phyloP scores from a whole-genome alignment of 2,113 vertebrate genomes.

The Muntiacus muntjak region DNA sequence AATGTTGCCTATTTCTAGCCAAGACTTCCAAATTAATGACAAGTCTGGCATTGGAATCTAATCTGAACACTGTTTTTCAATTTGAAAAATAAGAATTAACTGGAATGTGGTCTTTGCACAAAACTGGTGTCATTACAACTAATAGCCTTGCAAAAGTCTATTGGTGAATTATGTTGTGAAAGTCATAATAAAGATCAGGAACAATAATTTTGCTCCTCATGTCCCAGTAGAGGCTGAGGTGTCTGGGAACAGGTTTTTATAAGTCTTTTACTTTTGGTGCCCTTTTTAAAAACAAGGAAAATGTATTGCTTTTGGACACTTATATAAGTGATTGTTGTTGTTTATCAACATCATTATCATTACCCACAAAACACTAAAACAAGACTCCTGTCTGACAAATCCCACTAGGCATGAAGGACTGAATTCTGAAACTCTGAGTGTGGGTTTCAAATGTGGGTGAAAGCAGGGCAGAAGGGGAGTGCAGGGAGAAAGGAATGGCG shows the following conservation, averaged over 20 bases:
- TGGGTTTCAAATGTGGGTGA: background rate
- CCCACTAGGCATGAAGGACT: background rate
- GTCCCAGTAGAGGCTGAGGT: background rate
- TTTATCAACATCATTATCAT: background rate
- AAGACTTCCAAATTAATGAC: constrained; percentile 14
- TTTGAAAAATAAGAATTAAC: constrained; percentile 27
- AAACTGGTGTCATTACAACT: background rate
- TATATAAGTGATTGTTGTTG: background rate
- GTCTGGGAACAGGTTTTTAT: background rate
- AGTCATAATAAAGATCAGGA: background rate
- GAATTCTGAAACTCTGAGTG: background rate
- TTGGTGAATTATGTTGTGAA: constrained; percentile 5
- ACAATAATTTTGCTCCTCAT: background rate
- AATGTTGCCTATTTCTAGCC: background rate
- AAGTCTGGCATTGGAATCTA: background rate
- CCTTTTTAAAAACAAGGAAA: background rate
- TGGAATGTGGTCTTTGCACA: background rate
- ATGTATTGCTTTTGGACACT: background rate
- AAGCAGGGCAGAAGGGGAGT: background rate
- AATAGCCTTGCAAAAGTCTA: background rate
- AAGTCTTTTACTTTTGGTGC: background rate
- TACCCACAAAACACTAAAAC: background rate
- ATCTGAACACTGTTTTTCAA: background rate
- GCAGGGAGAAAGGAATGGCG: background rate
- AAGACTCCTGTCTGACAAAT: background rate